A percentile compares a stretch with the other conserved stretches of the same genome.
Conservation (phyloP, 2,113 vertebrate genomes). For the Caranx melampygus region DNA sequence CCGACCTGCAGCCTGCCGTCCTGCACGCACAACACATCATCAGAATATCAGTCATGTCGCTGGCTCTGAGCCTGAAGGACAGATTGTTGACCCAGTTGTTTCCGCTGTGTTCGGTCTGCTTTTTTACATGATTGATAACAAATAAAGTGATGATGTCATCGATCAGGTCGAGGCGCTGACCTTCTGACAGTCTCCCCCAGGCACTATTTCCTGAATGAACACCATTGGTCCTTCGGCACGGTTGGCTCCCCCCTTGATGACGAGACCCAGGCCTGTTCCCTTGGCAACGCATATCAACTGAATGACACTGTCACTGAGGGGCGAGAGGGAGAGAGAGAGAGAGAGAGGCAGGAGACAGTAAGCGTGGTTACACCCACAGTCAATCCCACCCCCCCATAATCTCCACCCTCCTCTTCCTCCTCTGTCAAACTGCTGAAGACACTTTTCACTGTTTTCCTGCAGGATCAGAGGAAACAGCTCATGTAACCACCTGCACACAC, state of each 20-base stretch:
- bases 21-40: slow-evolving; percentile 67
- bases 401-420: slow-evolving; percentile 1
- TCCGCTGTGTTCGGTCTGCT: too few relatives aligned
- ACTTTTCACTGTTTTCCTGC: slow-evolving; percentile 34
- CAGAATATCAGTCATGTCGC: not conserved
- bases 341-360: slow-evolving; percentile 15
- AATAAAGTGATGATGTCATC: too few relatives aligned
- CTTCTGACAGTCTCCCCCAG: slow-evolving; percentile 95
- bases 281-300: slow-evolving; percentile 92
- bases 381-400: slow-evolving; percentile 28
- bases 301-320: slow-evolving; percentile 80
- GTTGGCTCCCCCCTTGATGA: slow-evolving; percentile 91
- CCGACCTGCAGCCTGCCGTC: slow-evolving; percentile 92
- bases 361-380: slow-evolving; percentile 28
- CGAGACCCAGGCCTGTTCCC: slow-evolving; percentile 89
- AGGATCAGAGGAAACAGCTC: slow-evolving; percentile 11
- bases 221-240: slow-evolving; percentile 93
- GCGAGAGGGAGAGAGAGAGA: not conserved
- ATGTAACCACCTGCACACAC: not conserved
- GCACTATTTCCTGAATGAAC: slow-evolving; percentile 90
- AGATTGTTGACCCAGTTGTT: too few relatives aligned
- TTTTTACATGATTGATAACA: too few relatives aligned
- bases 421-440: slow-evolving; percentile 38
- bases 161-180: slow-evolving; percentile 74
- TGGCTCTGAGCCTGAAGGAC: not conserved